Base-by-base conservation (phyloP, 2,113 vertebrate genomes). In the Siphamia tubifer region DNA sequence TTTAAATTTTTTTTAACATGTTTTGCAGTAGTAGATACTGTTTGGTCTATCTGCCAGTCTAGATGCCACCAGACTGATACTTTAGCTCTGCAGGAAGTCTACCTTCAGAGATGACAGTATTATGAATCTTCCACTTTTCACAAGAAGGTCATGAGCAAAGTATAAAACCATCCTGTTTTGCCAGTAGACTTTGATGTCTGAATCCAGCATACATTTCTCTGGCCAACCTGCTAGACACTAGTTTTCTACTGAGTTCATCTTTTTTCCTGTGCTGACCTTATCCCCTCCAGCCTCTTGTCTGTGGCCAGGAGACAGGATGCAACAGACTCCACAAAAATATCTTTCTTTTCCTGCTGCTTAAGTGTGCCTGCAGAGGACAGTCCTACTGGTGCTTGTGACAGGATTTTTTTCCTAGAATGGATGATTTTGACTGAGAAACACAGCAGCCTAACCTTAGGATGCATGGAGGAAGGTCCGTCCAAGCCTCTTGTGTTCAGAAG, bases 51-150 rank as follows among this genome's bases (percentile, higher is more conserved):
- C 11, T 65, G 49, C 4, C 15, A 4, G 64, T n/a, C n/a, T n/a
- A 48, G 8, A 76, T 36, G 55, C 64, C 31, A 63, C 65, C 64
- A 77, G 1, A 69, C 42, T 6, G 49, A 34, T n/a, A 49, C 13
- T 5, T 58, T 51, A 8, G 47, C 62, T 52, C 27, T 51, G 19
- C 1, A 68, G 11, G 9, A 79, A 62, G 5, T 68, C 63, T 11
- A 4, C 15, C 48, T 40, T 25, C 9, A 65, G 21, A 2, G 10
- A 3, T 23, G 27, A 25, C 6, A 48, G 36, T 4, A 68, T 78
- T 2, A 68, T 28, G 0, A 63, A 4, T 57, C 56, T 51, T 4
- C 73, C 19, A 0, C 62, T 48, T 48, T 63, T 69, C 13, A 76
- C n/a, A 10, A 77, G 30, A 11, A 63, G 48, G 5, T 38, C 47